These are phyloP conservation scores for Nowickia ferox DNA, from an alignment of 2,888 invertebrate genomes.

Conservation along the genomic window DNA sequence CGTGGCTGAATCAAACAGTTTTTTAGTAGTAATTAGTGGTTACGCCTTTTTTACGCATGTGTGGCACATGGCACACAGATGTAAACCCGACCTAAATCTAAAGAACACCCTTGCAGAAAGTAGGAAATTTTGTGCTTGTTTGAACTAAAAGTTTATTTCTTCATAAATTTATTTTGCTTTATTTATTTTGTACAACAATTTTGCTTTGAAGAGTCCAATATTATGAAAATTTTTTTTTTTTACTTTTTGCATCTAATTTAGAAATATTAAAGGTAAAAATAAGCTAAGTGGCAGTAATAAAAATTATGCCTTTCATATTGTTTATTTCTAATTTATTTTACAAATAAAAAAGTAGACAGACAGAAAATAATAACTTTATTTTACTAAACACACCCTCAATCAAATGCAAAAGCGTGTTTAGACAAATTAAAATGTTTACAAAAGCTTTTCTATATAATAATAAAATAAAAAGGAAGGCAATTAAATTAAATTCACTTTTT, in stretches of 20 bases:
- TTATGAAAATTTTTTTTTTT: not conserved
- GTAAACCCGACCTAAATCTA: too few species aligned
- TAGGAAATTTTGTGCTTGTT: too few species aligned
- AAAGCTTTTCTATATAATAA: slow-evolving; percentile 1
- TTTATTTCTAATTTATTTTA: slow-evolving; percentile 33
- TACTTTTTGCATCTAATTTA: not conserved
- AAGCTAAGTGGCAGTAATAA: not conserved
- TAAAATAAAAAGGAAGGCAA: not conserved
- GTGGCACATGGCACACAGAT: too few species aligned
- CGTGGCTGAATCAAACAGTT: too few species aligned
- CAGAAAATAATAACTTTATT: slow-evolving; percentile 6
- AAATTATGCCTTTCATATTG: slow-evolving; percentile 8
- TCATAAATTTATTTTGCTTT: too few species aligned
- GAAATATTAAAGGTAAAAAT: not conserved
- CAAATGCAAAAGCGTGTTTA: slow-evolving; percentile 1
- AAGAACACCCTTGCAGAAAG: too few species aligned
- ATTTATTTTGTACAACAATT: too few species aligned
- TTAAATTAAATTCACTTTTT: slow-evolving; percentile 14
- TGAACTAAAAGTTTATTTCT: too few species aligned
- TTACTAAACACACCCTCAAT: slow-evolving; percentile 13
- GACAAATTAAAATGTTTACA: slow-evolving; percentile 34
- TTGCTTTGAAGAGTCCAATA: too few species aligned
- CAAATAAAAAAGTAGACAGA: slow-evolving; percentile 6
- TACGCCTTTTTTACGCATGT: too few species aligned
- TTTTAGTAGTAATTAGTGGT: too few species aligned